Percentiles rank a stretch among this genome's conserved stretches.
phyloP scores from a whole-genome alignment of 2,113 vertebrate genomes.

The Anoplopoma fimbria region DNA sequence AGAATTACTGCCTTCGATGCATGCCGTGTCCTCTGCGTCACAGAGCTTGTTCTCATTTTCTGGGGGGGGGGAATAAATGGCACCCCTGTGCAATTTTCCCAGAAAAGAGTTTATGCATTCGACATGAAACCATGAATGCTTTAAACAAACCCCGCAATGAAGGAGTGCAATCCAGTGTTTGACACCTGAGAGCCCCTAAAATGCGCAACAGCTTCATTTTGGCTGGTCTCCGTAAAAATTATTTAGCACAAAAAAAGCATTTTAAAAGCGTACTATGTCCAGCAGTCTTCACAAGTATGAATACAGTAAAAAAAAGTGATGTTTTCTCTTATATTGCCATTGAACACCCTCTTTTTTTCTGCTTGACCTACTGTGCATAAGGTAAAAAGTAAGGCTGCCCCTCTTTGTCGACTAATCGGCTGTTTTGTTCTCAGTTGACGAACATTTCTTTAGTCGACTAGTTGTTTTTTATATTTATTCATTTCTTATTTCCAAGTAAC shows the following conservation, averaged over 20 bases:
- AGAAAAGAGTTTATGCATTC: slow-evolving; percentile 5
- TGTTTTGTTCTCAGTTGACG: background rate
- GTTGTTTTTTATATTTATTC: background rate
- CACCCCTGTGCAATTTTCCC: background rate
- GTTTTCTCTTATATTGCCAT: background rate
- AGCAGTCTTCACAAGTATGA: background rate
- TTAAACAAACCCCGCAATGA: background rate
- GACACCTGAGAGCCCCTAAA: background rate
- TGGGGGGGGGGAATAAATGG: slow-evolving; percentile 13
- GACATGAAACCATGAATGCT: background rate
- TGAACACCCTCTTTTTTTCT: background rate
- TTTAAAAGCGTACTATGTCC: background rate
- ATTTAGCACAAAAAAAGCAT: no score
- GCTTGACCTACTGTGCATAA: background rate
- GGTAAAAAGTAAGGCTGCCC: background rate
- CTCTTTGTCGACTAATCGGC: background rate
- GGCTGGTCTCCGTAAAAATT: background rate
- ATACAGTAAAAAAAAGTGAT: background rate
- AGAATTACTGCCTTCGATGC: slow-evolving; percentile 13
- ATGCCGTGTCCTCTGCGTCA: slow-evolving; percentile 6
- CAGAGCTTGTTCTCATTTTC: background rate
- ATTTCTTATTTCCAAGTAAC: background rate
- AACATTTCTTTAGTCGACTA: background rate
- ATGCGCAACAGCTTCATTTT: background rate
- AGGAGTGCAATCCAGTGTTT: background rate